A percentile compares a stretch with the other conserved stretches of the same genome.
Conservation (phyloP, 2,888 invertebrate genomes). For the Shargacucullia verbasci region DNA sequence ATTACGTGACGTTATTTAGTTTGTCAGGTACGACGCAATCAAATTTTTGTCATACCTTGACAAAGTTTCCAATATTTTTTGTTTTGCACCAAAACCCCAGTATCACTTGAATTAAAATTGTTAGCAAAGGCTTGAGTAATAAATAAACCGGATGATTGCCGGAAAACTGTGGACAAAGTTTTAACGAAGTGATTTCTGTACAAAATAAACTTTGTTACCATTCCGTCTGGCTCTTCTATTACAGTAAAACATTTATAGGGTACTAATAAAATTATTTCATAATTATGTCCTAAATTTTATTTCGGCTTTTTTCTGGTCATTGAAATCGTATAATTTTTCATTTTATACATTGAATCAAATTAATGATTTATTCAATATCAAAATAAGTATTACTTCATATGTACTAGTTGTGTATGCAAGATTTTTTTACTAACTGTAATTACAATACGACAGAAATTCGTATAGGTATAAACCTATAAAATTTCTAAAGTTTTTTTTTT, state of each 20-base stretch:
- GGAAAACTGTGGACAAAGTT: slow-evolving; percentile 64
- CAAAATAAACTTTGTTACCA: slow-evolving; percentile 44
- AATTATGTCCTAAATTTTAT: no score
- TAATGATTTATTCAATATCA: no score
- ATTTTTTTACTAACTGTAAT: no score
- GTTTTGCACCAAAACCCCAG: slow-evolving; percentile 1
- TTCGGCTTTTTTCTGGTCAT: no score
- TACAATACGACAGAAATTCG: no score
- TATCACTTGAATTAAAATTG: slow-evolving; percentile 40
- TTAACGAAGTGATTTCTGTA: slow-evolving; percentile 72
- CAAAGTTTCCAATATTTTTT: slow-evolving; percentile 39
- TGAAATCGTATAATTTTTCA: no score
- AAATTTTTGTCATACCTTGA: slow-evolving; percentile 34
- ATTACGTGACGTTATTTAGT: slow-evolving; percentile 33
- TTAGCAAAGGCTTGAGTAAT: slow-evolving; percentile 46
- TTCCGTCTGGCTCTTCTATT: slow-evolving; percentile 25
- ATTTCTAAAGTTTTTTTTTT: no score
- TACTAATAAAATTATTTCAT: slow-evolving; percentile 5
- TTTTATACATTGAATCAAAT: no score
- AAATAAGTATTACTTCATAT: no score
- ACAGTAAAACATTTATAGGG: slow-evolving; percentile 15
- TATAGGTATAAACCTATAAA: no score
- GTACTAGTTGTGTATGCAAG: no score
- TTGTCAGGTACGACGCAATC: slow-evolving; percentile 35
- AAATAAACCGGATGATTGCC: slow-evolving; percentile 57